Conservation (phyloP, 2,797 vertebrate genomes). For the Acrocephalus scirpaceus region DNA sequence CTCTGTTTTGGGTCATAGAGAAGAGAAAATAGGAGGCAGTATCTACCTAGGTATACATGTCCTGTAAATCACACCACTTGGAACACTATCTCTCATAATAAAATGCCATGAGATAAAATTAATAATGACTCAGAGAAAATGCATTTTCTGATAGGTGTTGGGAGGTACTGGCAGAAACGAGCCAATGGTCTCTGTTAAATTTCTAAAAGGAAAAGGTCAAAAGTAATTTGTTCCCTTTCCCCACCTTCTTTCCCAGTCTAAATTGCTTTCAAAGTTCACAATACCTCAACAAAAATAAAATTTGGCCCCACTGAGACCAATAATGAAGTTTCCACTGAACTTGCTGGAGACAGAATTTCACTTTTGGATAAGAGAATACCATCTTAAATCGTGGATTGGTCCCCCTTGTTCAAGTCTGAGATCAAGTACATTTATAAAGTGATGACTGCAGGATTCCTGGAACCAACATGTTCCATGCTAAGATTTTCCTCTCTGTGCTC, state of each 20-base stretch:
- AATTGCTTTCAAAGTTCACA: background rate
- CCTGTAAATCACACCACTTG: background rate
- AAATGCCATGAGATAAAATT: constrained; percentile 10
- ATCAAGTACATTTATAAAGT: background rate
- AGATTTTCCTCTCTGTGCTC: background rate
- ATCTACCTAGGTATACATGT: background rate
- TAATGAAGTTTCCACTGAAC: background rate
- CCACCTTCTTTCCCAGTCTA: background rate
- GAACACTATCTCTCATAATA: background rate
- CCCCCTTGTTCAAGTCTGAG: background rate
- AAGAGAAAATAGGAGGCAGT: background rate
- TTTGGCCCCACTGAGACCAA: background rate
- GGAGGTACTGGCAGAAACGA: background rate
- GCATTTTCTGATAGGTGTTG: background rate
- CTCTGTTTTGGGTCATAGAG: background rate
- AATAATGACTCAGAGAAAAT: constrained; percentile 15
- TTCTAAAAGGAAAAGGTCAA: constrained; percentile 3
- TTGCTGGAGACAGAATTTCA: background rate
- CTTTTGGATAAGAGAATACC: background rate
- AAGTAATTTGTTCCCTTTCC: background rate
- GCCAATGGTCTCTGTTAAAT: background rate
- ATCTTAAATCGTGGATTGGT: background rate
- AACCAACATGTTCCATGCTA: background rate
- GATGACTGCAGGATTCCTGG: background rate
- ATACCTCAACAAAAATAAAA: background rate